phyloP scores from a whole-genome alignment of 2,797 vertebrate genomes.

The Parauchenoglanis punctatus region DNA sequence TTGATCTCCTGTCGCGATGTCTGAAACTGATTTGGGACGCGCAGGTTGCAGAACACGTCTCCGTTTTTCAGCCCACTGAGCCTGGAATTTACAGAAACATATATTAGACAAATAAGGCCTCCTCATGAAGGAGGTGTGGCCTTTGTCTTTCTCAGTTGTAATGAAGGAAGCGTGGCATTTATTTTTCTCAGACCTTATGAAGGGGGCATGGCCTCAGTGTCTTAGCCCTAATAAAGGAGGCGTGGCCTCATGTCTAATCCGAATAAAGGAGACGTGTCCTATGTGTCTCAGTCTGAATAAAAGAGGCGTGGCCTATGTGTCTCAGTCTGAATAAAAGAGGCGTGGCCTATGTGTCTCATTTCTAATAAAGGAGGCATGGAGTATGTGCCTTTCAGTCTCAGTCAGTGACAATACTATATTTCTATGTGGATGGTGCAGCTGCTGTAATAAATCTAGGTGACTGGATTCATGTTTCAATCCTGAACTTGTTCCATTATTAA shows the following conservation, averaged over 20 bases:
- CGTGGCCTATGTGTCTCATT: neutral
- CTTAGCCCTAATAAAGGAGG: neutral
- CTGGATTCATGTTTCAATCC: neutral
- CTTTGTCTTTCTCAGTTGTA: neutral
- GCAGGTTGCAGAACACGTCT: constrained; percentile 72
- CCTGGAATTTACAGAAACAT: constrained; percentile 54
- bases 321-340: neutral
- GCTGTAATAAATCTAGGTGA: neutral
- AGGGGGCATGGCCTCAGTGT: neutral
- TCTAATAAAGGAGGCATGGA: neutral
- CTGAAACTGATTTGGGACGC: constrained; percentile 69
- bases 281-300: neutral
- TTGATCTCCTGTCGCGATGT: constrained; percentile 73
- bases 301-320: neutral
- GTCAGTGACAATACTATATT: neutral
- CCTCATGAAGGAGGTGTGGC: neutral
- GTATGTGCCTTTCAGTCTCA: neutral
- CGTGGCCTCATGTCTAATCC: neutral
- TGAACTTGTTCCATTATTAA: neutral
- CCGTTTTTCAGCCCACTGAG: constrained; percentile 71
- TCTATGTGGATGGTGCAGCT: neutral
- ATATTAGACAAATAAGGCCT: neutral
- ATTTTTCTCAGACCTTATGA: neutral
- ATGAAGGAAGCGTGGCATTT: neutral
- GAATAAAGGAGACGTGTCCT: neutral